Evolutionary conservation across 2,113 vertebrate species (phyloP), one percentile per base, ranked within the genome.

Genomic region (Corapipo altera): DNA sequence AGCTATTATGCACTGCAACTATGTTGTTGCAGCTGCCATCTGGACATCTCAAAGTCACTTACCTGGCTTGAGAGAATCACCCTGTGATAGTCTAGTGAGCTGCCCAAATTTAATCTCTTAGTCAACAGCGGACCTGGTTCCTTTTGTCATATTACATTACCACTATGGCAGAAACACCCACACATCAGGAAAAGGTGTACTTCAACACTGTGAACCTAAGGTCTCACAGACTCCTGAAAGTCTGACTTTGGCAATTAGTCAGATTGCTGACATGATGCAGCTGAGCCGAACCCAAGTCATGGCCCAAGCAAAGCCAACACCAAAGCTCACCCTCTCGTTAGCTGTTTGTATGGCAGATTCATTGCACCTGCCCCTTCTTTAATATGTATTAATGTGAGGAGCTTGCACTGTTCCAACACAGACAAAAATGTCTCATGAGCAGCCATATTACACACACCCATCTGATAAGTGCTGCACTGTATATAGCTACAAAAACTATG

Each of bases 11-110:
- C 54, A n/a, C 28, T 74, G 32, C 71, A 93, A 48, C 30, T 39
- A 7, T 89, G 81, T 92, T 91, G 46, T 73, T 92, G 58, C 85
- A 95, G 92, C 90, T 95, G 85, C 54, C 78, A 76, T 37, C 32
- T 54, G 37, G 78, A 88, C 30, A 94, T 85, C 52, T 7, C n/a
- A 32, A 83, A 57, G 21, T 74, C 83, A 62, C 82, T 58, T 44
- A 65, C 11, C 4, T 59, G 24, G 24, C 54, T 43, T 46, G 59
- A 86, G 54, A 93, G 43, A 73, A 61, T 49, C 37, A 39, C 51
- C 10, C 33, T 0, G 0, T 0, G 0, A 39, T 10, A 76, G 26
- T 11, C 48, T 5, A 65, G 11, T 9, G 24, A 80, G 26, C 58
- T 77, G 55, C 46, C 70, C 59, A 78, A 33, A 70, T 46, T 39